Evolutionary conservation across 2,888 invertebrate genomes (phyloP).

Genomic region (Pseudococcus longispinus): DNA sequence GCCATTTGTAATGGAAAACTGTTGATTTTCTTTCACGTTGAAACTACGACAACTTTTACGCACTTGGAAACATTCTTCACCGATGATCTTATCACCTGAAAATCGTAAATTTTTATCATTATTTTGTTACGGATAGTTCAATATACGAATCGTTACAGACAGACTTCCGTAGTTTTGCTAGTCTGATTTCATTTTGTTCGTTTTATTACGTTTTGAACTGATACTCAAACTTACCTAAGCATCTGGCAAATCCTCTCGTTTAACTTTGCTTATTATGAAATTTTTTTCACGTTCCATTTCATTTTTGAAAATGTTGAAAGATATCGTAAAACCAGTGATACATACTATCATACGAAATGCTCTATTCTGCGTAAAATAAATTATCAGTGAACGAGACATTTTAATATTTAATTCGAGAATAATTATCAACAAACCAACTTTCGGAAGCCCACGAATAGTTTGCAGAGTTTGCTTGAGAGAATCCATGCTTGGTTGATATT

Average conservation of each 20-base stretch:
- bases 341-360: background rate
- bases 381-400: background rate
- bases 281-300: background rate
- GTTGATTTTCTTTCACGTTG: too few species aligned
- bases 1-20: too few species aligned
- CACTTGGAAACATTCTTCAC: too few species aligned
- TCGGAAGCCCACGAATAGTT: background rate
- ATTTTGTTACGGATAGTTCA: too few species aligned
- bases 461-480: background rate
- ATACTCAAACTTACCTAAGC: background rate
- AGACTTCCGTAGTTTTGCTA: too few species aligned
- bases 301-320: background rate
- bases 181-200: too few species aligned
- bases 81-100: too few species aligned
- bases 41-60: too few species aligned
- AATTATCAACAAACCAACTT: background rate
- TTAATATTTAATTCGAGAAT: background rate
- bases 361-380: background rate
- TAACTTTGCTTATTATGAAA: background rate
- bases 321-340: background rate
- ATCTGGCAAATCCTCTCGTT: background rate
- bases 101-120: too few species aligned
- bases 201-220: background rate
- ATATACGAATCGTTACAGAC: too few species aligned
- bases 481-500: too few species aligned